Evolutionary conservation across 2,888 invertebrate genomes (phyloP), one percentile per base, ranked within the genome.

Genomic region (Lobophora halterata): DNA sequence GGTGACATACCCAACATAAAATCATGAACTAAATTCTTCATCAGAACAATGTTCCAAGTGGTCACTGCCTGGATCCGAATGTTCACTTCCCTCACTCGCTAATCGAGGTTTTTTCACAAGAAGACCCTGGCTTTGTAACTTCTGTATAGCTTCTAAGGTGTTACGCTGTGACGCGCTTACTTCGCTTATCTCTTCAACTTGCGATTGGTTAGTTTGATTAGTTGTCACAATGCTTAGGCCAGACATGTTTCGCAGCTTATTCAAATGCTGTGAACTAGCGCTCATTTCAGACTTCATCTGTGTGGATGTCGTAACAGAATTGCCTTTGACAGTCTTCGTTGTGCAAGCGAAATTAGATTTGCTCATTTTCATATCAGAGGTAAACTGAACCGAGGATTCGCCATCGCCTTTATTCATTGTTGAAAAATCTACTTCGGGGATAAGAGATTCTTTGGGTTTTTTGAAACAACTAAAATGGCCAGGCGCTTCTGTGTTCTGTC

Each of bases 101-200:
- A 75, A 27, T 3, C 77, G 71, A 11, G 87, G 87, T 40, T 83
- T 85, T 52, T 87, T 86, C 4, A 87, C 69, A 52, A 86, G 62
- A 5, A 87, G 65, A 30, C 87, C 87, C 46, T 82, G 82, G 55
- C 71, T 80, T 53, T 81, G 83, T 46, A 87, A 65, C 47, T 71
- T 85, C 56, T 85, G 74, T 55, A 87, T 75, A n/a, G 85, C 83
- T 35, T 79, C 78, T 58, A 86, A 60, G 13, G 86, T 71, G 50
- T 65, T 71, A 36, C 67, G 65, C 52, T 79, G 75, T 3, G 75
- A 57, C 23, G 69, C 50, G 55, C 46, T 72, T 13, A 61, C 49
- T 65, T 80, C 77, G 50, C 54, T 64, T 38, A 64, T 77, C 40
- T 81, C 78, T 55, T 80, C 77, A 9, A 74, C 59, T 30, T 74